Evolutionary conservation across 2,113 vertebrate genomes (phyloP).

Genomic region (Telmatochromis bifrenatus): DNA sequence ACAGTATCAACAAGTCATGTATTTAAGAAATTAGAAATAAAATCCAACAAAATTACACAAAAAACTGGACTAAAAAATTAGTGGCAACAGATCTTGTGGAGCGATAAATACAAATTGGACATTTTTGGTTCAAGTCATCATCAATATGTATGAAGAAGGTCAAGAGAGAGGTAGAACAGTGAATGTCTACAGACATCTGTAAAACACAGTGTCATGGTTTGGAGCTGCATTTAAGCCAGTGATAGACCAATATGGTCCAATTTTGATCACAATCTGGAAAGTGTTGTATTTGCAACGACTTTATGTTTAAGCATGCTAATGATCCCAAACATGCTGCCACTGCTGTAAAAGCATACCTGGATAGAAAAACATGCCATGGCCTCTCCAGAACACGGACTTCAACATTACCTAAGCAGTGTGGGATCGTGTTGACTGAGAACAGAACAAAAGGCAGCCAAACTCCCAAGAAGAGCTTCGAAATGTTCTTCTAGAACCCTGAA

Average conservation of each 20-base stretch:
- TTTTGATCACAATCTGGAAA: background rate
- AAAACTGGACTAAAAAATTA: fast-evolving
- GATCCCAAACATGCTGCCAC: background rate
- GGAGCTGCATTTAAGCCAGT: background rate
- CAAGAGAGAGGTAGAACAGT: background rate
- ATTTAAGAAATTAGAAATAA: fast-evolving
- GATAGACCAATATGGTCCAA: background rate
- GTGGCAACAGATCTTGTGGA: fast-evolving
- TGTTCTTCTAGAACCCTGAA: background rate
- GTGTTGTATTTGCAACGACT: background rate
- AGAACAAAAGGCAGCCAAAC: background rate
- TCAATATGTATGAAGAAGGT: background rate
- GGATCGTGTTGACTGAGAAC: background rate
- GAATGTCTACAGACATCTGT: background rate
- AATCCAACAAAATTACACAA: background rate
- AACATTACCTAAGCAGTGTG: background rate
- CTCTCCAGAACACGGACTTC: too few species aligned
- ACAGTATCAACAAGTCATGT: background rate
- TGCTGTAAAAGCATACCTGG: background rate
- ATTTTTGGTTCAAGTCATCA: background rate
- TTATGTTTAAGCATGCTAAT: background rate
- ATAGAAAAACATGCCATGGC: too few species aligned
- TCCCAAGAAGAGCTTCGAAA: background rate
- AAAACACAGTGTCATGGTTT: background rate
- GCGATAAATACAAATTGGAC: background rate